phyloP scores from a whole-genome alignment of 2,888 invertebrate genomes.

The Xanthorhoe designata region DNA sequence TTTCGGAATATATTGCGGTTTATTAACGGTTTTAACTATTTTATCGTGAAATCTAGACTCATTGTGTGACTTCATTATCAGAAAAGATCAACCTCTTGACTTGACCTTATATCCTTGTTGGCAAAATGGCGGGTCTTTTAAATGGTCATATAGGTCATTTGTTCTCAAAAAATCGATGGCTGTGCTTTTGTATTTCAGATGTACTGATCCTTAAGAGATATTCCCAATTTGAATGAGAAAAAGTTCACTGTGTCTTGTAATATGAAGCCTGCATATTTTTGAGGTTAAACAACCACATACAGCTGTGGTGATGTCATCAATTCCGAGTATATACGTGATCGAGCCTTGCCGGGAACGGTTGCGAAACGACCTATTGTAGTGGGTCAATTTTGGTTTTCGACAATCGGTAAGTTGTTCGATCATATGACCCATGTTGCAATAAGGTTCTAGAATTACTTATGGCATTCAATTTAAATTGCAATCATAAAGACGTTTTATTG shows the following conservation, averaged over 20 bases:
- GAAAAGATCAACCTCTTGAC: too few species aligned
- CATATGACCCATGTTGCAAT: not conserved
- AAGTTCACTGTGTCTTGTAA: not conserved
- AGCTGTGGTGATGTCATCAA: slow-evolving; percentile 25
- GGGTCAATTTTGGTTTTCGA: slow-evolving; percentile 18
- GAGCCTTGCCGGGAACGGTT: slow-evolving; percentile 18
- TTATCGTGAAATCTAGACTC: too few species aligned
- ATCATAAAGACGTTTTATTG: not conserved
- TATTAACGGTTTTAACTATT: too few species aligned
- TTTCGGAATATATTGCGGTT: too few species aligned
- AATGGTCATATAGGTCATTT: too few species aligned
- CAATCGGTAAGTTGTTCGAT: not conserved
- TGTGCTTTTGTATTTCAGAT: too few species aligned
- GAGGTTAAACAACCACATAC: slow-evolving; percentile 8
- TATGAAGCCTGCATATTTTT: slow-evolving; percentile 13
- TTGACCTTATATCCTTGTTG: too few species aligned
- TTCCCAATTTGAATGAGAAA: not conserved
- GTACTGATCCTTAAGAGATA: too few species aligned
- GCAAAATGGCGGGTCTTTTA: too few species aligned
- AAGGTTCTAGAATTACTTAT: not conserved
- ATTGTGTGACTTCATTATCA: too few species aligned
- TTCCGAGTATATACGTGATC: slow-evolving; percentile 15
- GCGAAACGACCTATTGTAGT: slow-evolving; percentile 31
- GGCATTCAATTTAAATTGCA: not conserved
- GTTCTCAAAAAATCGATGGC: too few species aligned